Evolutionary conservation across 2,113 vertebrate species (phyloP).

Genomic region (Burhinus bistriatus): DNA sequence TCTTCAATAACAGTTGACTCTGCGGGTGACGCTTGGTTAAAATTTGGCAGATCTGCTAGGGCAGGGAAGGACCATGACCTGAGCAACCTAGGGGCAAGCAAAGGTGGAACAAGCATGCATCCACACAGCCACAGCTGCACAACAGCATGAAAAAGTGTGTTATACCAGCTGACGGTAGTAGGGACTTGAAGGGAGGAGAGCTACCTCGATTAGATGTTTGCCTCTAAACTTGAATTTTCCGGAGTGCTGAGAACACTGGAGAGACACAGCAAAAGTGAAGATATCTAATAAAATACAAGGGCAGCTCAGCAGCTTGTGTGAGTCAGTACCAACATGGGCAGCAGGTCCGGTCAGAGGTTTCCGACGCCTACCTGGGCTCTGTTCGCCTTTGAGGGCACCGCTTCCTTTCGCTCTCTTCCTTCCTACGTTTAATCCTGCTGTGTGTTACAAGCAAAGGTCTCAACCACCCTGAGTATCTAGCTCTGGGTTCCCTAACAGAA

Average conservation of each 20-base stretch:
- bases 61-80: neutral
- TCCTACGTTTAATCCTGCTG: neutral
- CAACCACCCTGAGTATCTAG: neutral
- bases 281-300: neutral
- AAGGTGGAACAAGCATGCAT: neutral
- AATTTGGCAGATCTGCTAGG: neutral
- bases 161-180: neutral
- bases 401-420: neutral
- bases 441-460: neutral
- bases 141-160: rapidly evolving
- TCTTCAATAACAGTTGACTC: neutral
- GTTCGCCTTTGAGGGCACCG: neutral
- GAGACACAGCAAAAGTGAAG: neutral
- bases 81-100: neutral
- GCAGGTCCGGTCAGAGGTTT: neutral
- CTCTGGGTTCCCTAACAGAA: neutral
- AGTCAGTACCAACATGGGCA: neutral
- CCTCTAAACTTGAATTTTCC: neutral
- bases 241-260: neutral
- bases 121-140: neutral
- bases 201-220: neutral
- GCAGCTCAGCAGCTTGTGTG: neutral
- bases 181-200: neutral
- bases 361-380: neutral
- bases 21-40: neutral